phyloP scores from a whole-genome alignment of 1,140 invertebrate genomes.

The Aphidius gifuensis region DNA sequence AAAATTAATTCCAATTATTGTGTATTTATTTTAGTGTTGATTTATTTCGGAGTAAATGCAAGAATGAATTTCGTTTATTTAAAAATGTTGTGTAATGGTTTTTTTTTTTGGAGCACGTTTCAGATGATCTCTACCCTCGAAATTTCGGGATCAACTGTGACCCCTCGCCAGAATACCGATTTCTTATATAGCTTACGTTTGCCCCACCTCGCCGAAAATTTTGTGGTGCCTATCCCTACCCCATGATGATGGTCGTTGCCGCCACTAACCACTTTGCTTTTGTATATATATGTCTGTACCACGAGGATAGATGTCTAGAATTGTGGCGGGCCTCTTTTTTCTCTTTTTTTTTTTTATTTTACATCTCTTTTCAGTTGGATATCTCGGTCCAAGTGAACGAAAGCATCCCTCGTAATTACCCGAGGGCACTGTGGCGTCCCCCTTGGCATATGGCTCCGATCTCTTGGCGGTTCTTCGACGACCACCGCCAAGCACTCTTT shows the following conservation, averaged over 20 bases:
- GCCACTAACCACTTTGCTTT: slow-evolving; percentile 12
- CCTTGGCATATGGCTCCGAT: slow-evolving; percentile 42
- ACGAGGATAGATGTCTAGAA: too few relatives aligned
- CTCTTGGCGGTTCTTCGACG: slow-evolving; percentile 7
- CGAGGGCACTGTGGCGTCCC: slow-evolving; percentile 32
- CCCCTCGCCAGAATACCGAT: slow-evolving; percentile 38
- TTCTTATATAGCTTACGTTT: slow-evolving; percentile 45
- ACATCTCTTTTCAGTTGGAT: too few relatives aligned
- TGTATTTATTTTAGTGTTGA: neutral
- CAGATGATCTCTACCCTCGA: slow-evolving; percentile 29
- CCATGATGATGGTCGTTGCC: slow-evolving; percentile 25
- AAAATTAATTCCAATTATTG: too few relatives aligned
- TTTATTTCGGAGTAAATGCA: neutral
- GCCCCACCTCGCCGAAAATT: slow-evolving; percentile 37
- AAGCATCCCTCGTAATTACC: slow-evolving; percentile 54
- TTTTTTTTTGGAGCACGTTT: slow-evolving; percentile 12
- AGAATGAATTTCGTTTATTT: too few relatives aligned
- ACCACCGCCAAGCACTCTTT: slow-evolving; percentile 29
- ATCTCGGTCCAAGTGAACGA: too few relatives aligned
- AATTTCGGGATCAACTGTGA: slow-evolving; percentile 47
- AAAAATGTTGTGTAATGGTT: too few relatives aligned
- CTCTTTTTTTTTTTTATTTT: too few relatives aligned
- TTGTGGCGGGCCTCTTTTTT: too few relatives aligned
- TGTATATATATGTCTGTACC: too few relatives aligned
- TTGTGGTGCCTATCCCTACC: slow-evolving; percentile 28